Conservation (phyloP, 2,797 vertebrate species). For the Coendou prehensilis region DNA sequence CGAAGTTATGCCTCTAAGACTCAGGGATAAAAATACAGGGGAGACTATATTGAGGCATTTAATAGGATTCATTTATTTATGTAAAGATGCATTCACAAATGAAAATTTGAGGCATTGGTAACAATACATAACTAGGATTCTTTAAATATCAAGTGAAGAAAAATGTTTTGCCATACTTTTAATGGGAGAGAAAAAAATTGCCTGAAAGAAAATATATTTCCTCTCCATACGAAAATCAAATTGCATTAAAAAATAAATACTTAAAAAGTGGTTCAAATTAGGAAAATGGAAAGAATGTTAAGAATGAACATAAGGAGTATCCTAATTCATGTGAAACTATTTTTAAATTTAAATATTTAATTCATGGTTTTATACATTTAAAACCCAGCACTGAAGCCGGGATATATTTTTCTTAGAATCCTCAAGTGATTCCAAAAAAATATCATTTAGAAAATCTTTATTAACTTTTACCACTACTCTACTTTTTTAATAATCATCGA, state of each 20-base stretch:
- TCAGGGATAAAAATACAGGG: neutral
- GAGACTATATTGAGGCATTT: neutral
- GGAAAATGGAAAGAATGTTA: neutral
- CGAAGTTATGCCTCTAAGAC: neutral
- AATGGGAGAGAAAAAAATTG: neutral
- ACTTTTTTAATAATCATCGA: neutral
- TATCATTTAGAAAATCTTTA: neutral
- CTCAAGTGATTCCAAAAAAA: neutral
- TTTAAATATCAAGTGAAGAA: neutral
- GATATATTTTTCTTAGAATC: conserved; percentile 6
- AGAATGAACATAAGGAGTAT: neutral
- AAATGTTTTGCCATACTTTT: neutral
- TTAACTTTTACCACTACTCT: neutral
- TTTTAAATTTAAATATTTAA: neutral
- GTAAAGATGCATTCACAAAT: neutral
- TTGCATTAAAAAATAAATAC: neutral
- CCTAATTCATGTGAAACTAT: neutral
- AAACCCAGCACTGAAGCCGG: neutral
- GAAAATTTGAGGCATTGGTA: no score
- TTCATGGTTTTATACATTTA: neutral
- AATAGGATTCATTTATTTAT: neutral
- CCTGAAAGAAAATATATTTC: neutral
- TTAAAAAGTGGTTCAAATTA: neutral
- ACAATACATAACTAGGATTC: neutral
- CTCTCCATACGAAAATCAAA: neutral